Evolutionary conservation across 2,797 vertebrate species (phyloP), one percentile per base, ranked within the genome.

Genomic region (Sternarchorhynchus goeldii): DNA sequence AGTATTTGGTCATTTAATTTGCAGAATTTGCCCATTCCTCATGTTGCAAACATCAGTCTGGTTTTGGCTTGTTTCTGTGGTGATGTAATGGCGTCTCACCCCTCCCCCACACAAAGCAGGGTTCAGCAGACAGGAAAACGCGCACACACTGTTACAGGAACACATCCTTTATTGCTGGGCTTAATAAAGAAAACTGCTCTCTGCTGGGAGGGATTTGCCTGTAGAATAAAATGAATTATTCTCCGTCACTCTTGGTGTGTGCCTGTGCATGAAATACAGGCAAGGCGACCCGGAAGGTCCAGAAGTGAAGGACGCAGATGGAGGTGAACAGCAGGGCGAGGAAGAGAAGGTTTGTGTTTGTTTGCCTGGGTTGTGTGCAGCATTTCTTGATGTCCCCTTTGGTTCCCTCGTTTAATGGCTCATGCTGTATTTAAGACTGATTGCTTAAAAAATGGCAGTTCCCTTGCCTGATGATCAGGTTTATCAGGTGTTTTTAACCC

Each of bases 231-330:
- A 57, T 2, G 64, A 21, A 1, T 31, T 25, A 29, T 17, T 78
- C 20, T 0, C 17, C 50, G 2, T 56, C 57, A 81, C 10, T 69
- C 39, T 57, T 29, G 70, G 45, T 14, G 45, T 50, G 45, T 14
- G 41, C 10, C 4, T 45, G 41, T 45, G 41, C 10, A 8, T 8
- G 16, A 21, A 14, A 73, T 87, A 85, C 82, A 93, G 92, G 85
- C 91, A 92, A 83, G 86, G 88, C 57, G 91, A 93, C 4, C 80
- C 88, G 4, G 93, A 93, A 31, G 78, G 39, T 78, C 83, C 85
- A 1, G 93, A 93, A 81, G 91, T 90, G 80, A 92, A 91, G 73
- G 92, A 92, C 25, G 73, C 64, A 10, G 91, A 93, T 78, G 83
- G 83, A 5, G 87, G 77, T 55, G 88, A 85, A 70, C 85, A 90